A percentile compares a stretch with the other conserved stretches of the same genome.
Conservation (phyloP, 2,113 vertebrate species). For the Xerus inauris region DNA sequence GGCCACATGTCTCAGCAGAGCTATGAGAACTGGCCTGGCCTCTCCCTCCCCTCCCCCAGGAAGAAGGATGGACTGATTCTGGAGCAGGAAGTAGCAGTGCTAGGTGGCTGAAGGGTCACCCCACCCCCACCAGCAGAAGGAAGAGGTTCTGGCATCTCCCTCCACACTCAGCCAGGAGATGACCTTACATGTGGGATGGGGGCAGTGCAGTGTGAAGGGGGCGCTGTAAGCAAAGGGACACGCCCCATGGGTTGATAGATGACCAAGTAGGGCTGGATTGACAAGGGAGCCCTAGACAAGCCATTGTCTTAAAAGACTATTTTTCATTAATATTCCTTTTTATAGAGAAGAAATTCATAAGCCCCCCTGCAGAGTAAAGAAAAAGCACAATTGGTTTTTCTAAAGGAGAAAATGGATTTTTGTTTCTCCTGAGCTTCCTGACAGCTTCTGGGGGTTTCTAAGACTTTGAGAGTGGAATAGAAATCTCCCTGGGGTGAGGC, state of each 20-base stretch:
- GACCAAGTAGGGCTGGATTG: neutral
- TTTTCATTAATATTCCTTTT: neutral
- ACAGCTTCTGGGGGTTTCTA: neutral
- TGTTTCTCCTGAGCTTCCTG: neutral
- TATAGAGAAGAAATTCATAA: neutral
- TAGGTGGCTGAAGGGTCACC: neutral
- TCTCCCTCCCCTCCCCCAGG: neutral
- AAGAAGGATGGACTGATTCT: slow-evolving; percentile 26
- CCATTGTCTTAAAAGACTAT: neutral
- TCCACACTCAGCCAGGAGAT: neutral
- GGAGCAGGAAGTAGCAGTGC: neutral
- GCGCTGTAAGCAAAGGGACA: rapidly evolving
- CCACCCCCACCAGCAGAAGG: neutral
- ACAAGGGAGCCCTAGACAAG: neutral
- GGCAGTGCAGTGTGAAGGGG: neutral
- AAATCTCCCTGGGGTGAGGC: neutral
- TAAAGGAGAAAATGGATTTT: slow-evolving; percentile 12
- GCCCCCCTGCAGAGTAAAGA: neutral
- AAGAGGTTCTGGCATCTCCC: neutral
- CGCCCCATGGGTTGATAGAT: neutral
- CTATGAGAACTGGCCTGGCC: rapidly evolving
- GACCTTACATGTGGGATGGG: neutral
- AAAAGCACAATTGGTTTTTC: neutral
- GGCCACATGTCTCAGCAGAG: neutral
- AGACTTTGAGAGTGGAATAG: slow-evolving; percentile 55